Evolutionary conservation across 2,797 vertebrate genomes (phyloP).

Genomic region (Smutsia gigantea): DNA sequence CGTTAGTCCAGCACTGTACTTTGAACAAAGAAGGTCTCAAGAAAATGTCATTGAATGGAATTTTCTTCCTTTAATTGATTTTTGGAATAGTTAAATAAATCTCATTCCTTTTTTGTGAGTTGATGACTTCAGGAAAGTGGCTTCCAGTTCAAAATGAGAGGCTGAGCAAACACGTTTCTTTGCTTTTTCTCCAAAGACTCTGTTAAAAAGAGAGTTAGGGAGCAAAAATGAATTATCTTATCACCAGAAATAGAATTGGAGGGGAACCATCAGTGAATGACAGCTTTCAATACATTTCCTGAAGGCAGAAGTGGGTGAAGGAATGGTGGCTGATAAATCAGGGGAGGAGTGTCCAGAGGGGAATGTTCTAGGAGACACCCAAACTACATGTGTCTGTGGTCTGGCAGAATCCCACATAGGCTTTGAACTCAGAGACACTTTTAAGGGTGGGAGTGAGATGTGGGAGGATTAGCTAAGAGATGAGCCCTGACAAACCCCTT

Average conservation of each 20-base stretch:
- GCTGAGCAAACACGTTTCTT: neutral
- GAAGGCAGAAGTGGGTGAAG: neutral
- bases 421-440: neutral
- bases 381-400: no score
- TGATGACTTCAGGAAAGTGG: neutral
- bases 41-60: neutral
- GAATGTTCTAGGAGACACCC: neutral
- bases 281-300: neutral
- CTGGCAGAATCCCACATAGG: rapidly evolving
- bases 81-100: neutral
- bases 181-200: neutral
- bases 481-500: neutral
- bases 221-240: neutral
- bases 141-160: neutral
- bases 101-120: neutral
- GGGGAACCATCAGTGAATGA: neutral
- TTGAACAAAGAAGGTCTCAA: neutral
- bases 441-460: neutral
- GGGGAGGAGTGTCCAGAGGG: no score
- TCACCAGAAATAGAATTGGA: neutral
- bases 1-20: neutral
- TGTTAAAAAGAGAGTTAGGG: neutral
- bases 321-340: no score
- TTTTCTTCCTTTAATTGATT: neutral
- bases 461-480: neutral